phyloP scores from a whole-genome alignment of 2,888 invertebrate genomes.

The Elysia crispata region DNA sequence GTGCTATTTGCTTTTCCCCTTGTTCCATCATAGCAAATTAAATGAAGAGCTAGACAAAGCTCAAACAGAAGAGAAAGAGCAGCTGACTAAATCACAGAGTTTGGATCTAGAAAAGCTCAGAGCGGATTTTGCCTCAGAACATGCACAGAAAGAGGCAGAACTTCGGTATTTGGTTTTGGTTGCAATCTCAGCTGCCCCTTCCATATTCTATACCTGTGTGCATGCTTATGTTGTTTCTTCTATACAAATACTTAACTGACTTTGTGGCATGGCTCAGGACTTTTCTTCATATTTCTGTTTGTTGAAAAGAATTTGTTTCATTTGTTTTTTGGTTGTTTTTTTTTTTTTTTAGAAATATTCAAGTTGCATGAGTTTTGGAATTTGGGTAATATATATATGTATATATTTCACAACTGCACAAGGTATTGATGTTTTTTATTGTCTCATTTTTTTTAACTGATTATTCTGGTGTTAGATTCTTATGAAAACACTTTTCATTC shows the following conservation, averaged over 20 bases:
- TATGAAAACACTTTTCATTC: no score
- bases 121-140: constrained; percentile 31
- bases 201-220: not conserved
- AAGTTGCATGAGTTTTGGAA: no score
- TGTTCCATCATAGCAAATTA: constrained; percentile 44
- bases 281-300: no score
- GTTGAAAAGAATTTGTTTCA: no score
- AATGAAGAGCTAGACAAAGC: constrained; percentile 45
- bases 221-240: not conserved
- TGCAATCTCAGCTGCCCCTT: not conserved
- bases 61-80: constrained; percentile 39
- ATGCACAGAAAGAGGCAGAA: constrained; percentile 35
- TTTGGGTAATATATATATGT: no score
- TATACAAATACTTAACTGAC: not conserved
- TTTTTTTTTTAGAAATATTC: no score
- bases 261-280: no score
- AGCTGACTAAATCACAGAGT: constrained; percentile 35
- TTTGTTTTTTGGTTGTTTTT: no score
- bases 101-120: constrained; percentile 48
- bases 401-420: no score
- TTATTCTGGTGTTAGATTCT: no score
- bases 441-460: no score
- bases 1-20: not conserved
- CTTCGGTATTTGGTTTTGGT: constrained; percentile 37
- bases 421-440: no score